Percentiles rank a stretch among this genome's conserved stretches.
Conservation (phyloP, 1,140 invertebrate genomes). For the Goniozus legneri region DNA sequence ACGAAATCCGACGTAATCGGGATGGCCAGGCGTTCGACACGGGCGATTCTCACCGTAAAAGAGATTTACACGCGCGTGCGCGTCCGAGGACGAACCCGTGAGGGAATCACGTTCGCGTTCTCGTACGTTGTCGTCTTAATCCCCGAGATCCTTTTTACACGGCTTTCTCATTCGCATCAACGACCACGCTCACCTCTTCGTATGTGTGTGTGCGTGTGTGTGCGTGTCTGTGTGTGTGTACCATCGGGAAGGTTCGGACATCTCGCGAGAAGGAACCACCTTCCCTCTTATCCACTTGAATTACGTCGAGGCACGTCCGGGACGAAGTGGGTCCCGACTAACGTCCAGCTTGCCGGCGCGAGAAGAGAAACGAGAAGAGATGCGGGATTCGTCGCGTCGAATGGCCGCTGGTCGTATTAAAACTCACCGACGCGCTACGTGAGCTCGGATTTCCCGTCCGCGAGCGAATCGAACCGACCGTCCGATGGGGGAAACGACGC, state of each 20-base stretch:
- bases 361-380: too few relatives aligned
- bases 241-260: too few relatives aligned
- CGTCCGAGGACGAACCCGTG: too few relatives aligned
- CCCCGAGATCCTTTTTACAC: constrained; percentile 36
- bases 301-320: constrained; percentile 41
- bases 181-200: too few relatives aligned
- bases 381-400: constrained; percentile 12
- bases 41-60: too few relatives aligned
- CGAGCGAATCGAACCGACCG: too few relatives aligned
- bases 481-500: too few relatives aligned
- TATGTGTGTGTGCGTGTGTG: constrained; percentile 27
- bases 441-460: constrained; percentile 23
- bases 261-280: constrained; percentile 17
- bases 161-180: constrained; percentile 35
- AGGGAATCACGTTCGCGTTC: constrained; percentile 34
- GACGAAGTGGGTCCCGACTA: constrained; percentile 28
- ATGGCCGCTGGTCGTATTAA: constrained; percentile 27
- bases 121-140: constrained; percentile 39
- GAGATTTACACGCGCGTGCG: too few relatives aligned
- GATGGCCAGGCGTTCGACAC: too few relatives aligned
- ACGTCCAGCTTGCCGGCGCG: constrained; percentile 30
- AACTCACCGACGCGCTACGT: constrained; percentile 22
- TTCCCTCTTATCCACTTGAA: constrained; percentile 42
- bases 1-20: too few relatives aligned
- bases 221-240: too few relatives aligned